A percentile compares a stretch with the other conserved stretches of the same genome.
These are phyloP conservation scores for Onychostoma macrolepis DNA, from an alignment of 2,113 vertebrate genomes.

Conservation along the genomic window DNA sequence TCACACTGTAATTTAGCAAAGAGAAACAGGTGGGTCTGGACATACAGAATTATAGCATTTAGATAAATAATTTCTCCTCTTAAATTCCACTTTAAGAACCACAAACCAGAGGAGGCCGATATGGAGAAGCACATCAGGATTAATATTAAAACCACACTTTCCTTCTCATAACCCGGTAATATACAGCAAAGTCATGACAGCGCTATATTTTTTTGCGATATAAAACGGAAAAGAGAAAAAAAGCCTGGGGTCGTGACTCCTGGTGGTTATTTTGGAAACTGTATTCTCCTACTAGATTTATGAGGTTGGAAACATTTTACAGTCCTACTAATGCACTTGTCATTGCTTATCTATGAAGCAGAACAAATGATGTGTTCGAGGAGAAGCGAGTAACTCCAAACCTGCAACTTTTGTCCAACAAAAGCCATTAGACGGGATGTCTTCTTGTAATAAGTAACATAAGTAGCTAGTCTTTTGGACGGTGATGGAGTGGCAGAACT, in stretches of 20 bases:
- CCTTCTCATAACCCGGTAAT: conserved; percentile 10
- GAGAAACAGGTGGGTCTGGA: conserved; percentile 34
- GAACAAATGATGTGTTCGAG: conserved; percentile 32
- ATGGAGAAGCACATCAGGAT: conserved; percentile 16
- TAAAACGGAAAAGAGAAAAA: conserved; percentile 20
- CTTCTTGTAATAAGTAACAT: conserved; percentile 34
- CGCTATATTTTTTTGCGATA: not conserved
- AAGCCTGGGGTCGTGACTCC: not conserved
- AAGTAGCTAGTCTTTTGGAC: conserved; percentile 1
- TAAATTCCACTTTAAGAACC: conserved; percentile 21
- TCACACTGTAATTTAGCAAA: conserved; percentile 9
- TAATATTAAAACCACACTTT: conserved; percentile 38
- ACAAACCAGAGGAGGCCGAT: conserved; percentile 11
- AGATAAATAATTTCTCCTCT: conserved; percentile 33
- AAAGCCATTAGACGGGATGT: conserved; percentile 33
- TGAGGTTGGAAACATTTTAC: conserved; percentile 40
- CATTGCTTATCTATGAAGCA: conserved; percentile 47
- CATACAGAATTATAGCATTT: conserved; percentile 25
- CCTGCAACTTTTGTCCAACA: conserved; percentile 35
- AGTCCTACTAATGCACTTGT: conserved; percentile 36
- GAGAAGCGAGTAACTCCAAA: conserved; percentile 19
- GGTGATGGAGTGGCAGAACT: not conserved
- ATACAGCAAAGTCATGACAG: not conserved
- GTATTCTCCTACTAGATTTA: conserved; percentile 32
- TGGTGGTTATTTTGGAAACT: conserved; percentile 29